phyloP scores from a whole-genome alignment of 1,140 invertebrate species.

The Dinothrombium tinctorium region DNA sequence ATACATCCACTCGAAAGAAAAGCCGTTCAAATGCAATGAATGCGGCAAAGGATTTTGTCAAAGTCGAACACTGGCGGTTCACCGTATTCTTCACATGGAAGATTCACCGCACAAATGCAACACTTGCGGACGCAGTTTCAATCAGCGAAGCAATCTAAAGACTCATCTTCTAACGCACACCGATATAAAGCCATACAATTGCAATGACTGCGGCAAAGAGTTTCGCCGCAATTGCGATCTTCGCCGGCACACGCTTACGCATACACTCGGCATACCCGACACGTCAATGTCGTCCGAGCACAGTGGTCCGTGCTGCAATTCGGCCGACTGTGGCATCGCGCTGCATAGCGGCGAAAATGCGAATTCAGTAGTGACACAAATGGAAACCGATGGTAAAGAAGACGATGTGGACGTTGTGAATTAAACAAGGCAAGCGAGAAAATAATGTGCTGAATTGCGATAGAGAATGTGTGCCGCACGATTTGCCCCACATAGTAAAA shows the following conservation, averaged over 20 bases:
- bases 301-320: not conserved
- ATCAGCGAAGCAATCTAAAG: conserved; percentile 66
- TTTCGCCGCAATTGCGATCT: conserved; percentile 20
- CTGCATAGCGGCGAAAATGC: too few relatives aligned
- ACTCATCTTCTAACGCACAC: conserved; percentile 78
- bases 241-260: conserved; percentile 49
- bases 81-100: conserved; percentile 71
- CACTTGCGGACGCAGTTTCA: conserved; percentile 49
- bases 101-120: conserved; percentile 67
- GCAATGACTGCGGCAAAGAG: conserved; percentile 21
- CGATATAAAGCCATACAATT: conserved; percentile 55
- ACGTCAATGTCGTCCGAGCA: not conserved
- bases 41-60: conserved; percentile 95
- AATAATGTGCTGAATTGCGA: too few relatives aligned
- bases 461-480: too few relatives aligned
- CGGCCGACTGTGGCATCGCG: not conserved
- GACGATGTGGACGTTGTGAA: too few relatives aligned
- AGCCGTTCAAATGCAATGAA: conserved; percentile 82
- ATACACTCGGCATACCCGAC: conserved; percentile 23
- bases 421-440: too few relatives aligned
- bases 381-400: too few relatives aligned
- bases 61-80: conserved; percentile 71
- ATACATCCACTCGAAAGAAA: conserved; percentile 92
- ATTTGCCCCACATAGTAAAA: too few relatives aligned
- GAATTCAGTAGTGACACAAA: too few relatives aligned